Conservation (phyloP, 2,888 invertebrate species). For the Calliscelio sp. region DNA sequence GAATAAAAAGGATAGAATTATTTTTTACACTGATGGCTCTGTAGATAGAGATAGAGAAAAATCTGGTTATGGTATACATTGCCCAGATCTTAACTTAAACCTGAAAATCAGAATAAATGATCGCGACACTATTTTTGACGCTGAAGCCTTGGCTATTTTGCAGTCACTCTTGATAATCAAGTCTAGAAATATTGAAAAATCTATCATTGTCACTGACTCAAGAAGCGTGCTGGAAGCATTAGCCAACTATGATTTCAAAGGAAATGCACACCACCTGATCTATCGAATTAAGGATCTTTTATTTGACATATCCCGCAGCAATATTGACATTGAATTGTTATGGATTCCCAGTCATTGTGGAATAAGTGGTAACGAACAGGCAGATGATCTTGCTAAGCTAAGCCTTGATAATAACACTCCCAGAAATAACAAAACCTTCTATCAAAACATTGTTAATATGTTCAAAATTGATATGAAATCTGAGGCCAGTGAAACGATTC, state of each 20-base stretch:
- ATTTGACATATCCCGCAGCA: not conserved
- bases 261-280: not conserved
- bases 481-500: not conserved
- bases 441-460: not conserved
- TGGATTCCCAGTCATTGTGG: not conserved
- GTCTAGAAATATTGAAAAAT: not conserved
- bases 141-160: not conserved
- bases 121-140: not conserved
- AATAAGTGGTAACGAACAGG: not conserved
- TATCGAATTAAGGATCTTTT: not conserved
- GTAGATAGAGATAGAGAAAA: not conserved
- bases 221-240: not conserved
- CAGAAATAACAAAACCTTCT: not conserved
- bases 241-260: not conserved
- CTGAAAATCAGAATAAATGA: not conserved
- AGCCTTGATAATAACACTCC: not conserved
- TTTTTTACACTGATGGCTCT: not conserved
- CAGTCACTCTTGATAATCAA: not conserved
- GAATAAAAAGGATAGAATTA: not conserved
- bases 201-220: not conserved
- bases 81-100: not conserved
- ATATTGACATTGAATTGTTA: not conserved
- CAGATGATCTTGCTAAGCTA: not conserved
- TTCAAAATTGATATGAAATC: not conserved
- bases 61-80: not conserved